Percentiles rank a stretch among this genome's conserved stretches.
Evolutionary conservation across 2,113 vertebrate genomes (phyloP).

Genomic region (Edolisoma coerulescens): DNA sequence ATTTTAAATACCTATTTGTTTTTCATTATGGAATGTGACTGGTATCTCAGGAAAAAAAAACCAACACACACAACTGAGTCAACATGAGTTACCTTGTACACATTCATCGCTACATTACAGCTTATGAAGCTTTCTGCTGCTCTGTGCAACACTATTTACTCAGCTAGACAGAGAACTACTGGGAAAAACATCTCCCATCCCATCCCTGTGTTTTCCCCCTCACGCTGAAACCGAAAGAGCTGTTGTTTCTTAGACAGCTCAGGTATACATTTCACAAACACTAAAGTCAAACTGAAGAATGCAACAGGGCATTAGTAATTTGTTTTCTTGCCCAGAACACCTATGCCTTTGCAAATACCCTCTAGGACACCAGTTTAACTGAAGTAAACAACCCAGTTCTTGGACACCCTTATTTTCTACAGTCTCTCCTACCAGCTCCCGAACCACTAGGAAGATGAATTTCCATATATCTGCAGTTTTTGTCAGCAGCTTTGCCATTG

Average conservation of each 20-base stretch:
- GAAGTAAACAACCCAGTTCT: not conserved
- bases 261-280: not conserved
- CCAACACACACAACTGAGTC: not conserved
- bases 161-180: not conserved
- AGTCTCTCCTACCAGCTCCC: not conserved
- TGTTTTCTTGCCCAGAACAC: not conserved
- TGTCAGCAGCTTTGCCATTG: not conserved
- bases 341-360: not conserved
- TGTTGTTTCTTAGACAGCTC: not conserved
- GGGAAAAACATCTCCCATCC: not conserved
- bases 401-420: not conserved
- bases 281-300: not conserved
- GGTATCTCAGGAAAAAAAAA: not conserved
- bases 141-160: not conserved
- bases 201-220: rapidly evolving
- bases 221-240: not conserved
- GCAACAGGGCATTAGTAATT: not conserved
- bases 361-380: not conserved
- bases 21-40: not conserved
- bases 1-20: not conserved
- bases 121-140: not conserved
- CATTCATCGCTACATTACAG: not conserved
- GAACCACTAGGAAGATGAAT: not conserved
- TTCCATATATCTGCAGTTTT: not conserved
- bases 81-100: not conserved